Base-by-base conservation (phyloP, 2,888 invertebrate species). In the Exocentrus adspersus region DNA sequence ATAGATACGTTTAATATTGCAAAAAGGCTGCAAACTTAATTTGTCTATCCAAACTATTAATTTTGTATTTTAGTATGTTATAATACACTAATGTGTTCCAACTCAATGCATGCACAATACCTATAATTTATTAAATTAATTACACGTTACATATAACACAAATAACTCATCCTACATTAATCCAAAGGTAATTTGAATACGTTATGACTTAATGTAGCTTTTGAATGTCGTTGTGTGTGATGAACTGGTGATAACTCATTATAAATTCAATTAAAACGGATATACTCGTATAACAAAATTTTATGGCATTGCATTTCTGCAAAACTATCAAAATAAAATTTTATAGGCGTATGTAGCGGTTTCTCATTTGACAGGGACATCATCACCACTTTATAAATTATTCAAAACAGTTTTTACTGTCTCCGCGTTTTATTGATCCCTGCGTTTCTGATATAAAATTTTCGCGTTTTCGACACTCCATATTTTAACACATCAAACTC, bases 301-400 rank as follows among this genome's bases (percentile, higher is more conserved):
- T 54, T 54, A 54, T n/a, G 14, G 7, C 41, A n/a, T n/a, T 17
- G 16, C 14, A 24, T 43, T 28, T n/a, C 37, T 32, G 14, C 37
- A 37, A 43, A 54, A 54, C 43, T 43, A 54, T 54, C 54, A 54
- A 43, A 54, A 54, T 54, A 54, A 54, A 54, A n/a, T 43, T 54
- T 54, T 54, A 54, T 54, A n/a, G n/a, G n/a, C n/a, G 51, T 54
- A 28, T 54, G 24, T n/a, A 54, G 10, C 41, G 53, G 17, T 42
- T 30, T 53, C 43, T 43, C 54, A 54, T 54, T 54, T 54, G 54
- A 54, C 54, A 54, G 43, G 42, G 54, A 54, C 54, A 54, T 24
- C 19, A 54, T 24, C 24, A 7, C 43, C 43, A 16, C 43, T 10
- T 9, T 54, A 54, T 43, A 54, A 54, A 54, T 54, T 28, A 54